A percentile compares a stretch with the other conserved stretches of the same genome.
Conservation (phyloP, 2,113 vertebrate species). For the Cairina moschata region DNA sequence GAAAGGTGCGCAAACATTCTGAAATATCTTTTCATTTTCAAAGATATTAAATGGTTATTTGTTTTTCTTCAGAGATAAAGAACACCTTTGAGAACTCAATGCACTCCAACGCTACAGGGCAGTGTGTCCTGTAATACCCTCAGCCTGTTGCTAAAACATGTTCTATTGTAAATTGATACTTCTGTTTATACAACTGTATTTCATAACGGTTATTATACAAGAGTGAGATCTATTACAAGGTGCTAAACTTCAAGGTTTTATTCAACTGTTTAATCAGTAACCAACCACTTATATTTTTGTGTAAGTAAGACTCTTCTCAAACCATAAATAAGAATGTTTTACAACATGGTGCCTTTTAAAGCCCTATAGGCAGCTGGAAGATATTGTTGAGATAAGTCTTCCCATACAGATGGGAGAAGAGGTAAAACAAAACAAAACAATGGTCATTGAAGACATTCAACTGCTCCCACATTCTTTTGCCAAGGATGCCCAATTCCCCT, state of each 20-base stretch:
- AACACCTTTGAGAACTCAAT: background rate
- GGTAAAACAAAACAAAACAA: background rate
- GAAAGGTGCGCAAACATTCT: background rate
- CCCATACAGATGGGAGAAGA: background rate
- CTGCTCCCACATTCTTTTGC: background rate
- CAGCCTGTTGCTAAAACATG: constrained; percentile 11
- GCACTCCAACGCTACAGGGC: background rate
- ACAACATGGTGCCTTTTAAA: background rate
- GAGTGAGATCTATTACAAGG: background rate
- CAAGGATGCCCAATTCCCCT: background rate
- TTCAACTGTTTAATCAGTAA: constrained; percentile 2
- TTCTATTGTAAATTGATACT: constrained; percentile 26
- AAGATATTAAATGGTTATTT: background rate
- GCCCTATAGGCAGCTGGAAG: background rate
- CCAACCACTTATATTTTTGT: too few species aligned
- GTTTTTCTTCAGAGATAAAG: background rate
- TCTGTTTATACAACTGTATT: constrained; percentile 23
- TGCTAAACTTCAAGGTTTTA: background rate
- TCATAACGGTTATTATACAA: constrained; percentile 12
- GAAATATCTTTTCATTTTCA: background rate
- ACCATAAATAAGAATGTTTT: background rate
- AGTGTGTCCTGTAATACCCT: background rate
- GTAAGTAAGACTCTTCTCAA: background rate
- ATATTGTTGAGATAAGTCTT: background rate
- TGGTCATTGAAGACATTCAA: background rate